Conservation (phyloP, 2,888 invertebrate species). For the Stomorhina lunata region DNA sequence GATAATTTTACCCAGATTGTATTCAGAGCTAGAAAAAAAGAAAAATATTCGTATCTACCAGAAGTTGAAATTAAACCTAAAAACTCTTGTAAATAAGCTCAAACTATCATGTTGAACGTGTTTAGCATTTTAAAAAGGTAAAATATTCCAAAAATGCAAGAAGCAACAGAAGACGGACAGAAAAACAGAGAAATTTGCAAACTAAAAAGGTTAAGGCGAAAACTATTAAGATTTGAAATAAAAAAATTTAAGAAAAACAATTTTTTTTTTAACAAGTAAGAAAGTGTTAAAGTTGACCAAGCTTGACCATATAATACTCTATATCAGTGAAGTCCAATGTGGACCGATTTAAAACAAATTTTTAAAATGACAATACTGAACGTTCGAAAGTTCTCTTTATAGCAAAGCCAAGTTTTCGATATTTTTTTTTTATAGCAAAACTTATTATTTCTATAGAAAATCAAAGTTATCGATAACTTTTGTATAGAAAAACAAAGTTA, state of each 20-base stretch:
- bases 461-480: too few species aligned
- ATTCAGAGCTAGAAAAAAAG: background rate
- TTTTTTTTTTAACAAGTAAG: too few species aligned
- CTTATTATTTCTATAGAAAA: too few species aligned
- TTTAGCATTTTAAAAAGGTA: slow-evolving; percentile 51
- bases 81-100: background rate
- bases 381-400: too few species aligned
- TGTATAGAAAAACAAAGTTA: too few species aligned
- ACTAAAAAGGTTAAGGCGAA: background rate
- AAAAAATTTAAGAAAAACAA: background rate
- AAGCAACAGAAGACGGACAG: background rate
- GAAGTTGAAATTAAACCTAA: background rate
- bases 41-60: background rate
- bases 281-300: too few species aligned
- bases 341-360: too few species aligned
- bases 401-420: too few species aligned
- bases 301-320: too few species aligned
- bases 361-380: too few species aligned
- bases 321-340: too few species aligned
- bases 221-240: background rate
- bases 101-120: background rate
- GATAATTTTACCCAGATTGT: slow-evolving; percentile 53
- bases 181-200: slow-evolving; percentile 4
- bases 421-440: too few species aligned
- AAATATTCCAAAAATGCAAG: slow-evolving; percentile 16